These are phyloP conservation scores for Ifrita kowaldi DNA, from an alignment of 2,113 vertebrate genomes.

Conservation along the genomic window DNA sequence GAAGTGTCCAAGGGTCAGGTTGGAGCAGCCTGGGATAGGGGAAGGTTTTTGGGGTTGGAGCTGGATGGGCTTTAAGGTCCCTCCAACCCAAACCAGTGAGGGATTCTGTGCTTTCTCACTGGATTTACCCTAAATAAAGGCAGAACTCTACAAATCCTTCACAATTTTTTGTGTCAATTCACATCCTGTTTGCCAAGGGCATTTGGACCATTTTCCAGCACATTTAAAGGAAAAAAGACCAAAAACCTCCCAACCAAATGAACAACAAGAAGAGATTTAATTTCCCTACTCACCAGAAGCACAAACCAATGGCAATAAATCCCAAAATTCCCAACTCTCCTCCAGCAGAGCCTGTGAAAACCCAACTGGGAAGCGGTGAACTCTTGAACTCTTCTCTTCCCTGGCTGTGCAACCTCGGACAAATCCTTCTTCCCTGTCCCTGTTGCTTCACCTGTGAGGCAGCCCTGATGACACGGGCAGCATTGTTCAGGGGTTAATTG, in stretches of 20 bases:
- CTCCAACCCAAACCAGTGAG: neutral
- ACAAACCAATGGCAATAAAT: neutral
- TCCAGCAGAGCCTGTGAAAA: neutral
- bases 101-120: neutral
- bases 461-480: neutral
- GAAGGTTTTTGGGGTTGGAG: neutral
- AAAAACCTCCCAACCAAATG: rapidly evolving
- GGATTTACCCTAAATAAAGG: neutral
- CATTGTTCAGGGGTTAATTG: neutral
- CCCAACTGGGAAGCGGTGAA: neutral
- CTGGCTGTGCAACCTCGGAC: neutral
- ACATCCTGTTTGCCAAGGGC: neutral
- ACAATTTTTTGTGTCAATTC: neutral
- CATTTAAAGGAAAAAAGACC: neutral
- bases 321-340: neutral
- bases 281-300: neutral
- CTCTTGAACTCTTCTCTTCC: neutral
- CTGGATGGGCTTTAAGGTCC: neutral
- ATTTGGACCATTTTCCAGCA: neutral
- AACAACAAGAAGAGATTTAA: neutral
- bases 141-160: neutral
- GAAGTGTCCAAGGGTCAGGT: neutral
- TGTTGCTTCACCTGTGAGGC: constrained; percentile 4
- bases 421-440: neutral
- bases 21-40: neutral